Percentiles rank a stretch among this genome's conserved stretches.
These are phyloP conservation scores for Leptarthrus brevirostris DNA, from an alignment of 2,888 invertebrate species.

Conservation along the genomic window DNA sequence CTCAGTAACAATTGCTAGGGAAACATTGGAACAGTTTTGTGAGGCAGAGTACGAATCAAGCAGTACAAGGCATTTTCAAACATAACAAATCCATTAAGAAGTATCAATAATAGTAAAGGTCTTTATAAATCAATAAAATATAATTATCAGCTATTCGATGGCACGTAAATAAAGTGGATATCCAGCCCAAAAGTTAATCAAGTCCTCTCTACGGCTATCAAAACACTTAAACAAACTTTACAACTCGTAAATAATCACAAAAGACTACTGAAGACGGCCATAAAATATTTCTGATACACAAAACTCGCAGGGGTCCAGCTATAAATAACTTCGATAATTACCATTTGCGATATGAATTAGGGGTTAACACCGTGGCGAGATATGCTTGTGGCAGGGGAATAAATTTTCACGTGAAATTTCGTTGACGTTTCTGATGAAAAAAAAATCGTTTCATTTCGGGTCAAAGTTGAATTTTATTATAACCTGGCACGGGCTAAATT, in stretches of 20 bases:
- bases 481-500: constrained; percentile 17
- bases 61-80: no score
- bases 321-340: constrained; percentile 8
- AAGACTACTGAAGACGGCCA: background rate
- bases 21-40: no score
- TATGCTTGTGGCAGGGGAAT: background rate
- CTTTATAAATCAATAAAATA: no score
- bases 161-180: background rate
- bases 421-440: background rate
- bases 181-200: background rate
- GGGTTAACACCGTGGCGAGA: background rate
- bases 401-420: background rate
- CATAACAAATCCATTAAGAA: no score
- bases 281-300: constrained; percentile 3
- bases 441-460: background rate
- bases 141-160: no score
- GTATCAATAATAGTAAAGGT: no score
- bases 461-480: constrained; percentile 7
- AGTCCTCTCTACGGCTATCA: background rate
- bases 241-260: constrained; percentile 6
- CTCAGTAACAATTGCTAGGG: no score
- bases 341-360: background rate
- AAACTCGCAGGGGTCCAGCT: background rate
- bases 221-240: constrained; percentile 7
- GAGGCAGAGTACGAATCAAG: no score